Percentiles rank a stretch among this genome's conserved stretches.
These are phyloP conservation scores for Mus pahari DNA, from an alignment of 2,113 vertebrate genomes.

Conservation along the genomic window DNA sequence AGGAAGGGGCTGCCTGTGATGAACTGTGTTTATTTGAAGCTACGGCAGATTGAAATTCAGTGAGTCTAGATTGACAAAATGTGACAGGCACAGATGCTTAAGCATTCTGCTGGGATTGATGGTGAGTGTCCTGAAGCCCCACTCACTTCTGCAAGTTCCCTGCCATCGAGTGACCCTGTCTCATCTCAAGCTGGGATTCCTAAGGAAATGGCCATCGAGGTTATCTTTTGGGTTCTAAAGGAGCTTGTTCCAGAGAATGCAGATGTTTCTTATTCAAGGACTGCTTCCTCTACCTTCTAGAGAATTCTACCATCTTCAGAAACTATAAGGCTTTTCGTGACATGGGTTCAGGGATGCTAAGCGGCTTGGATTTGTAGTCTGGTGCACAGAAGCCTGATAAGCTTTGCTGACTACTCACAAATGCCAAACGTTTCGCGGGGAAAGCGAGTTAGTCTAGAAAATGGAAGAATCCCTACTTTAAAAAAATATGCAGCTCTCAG, in stretches of 20 bases:
- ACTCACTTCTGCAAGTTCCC: not conserved
- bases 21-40: conserved; percentile 44
- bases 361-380: not conserved
- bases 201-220: not conserved
- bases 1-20: conserved; percentile 26
- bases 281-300: not conserved
- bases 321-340: not conserved
- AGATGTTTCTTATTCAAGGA: not conserved
- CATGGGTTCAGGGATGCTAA: conserved; percentile 21
- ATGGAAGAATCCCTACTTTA: conserved; percentile 29
- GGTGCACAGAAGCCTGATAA: not conserved
- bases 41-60: not conserved
- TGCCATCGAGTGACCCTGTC: not conserved
- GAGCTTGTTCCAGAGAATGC: not conserved
- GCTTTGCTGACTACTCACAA: not conserved
- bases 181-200: not conserved
- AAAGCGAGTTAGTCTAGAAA: conserved; percentile 16
- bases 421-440: not conserved
- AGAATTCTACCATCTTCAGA: conserved; percentile 43
- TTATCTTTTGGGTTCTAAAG: not conserved
- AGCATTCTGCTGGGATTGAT: not conserved
- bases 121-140: rapidly evolving
- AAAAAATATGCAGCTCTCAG: not conserved
- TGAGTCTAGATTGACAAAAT: not conserved
- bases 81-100: not conserved